Conservation (phyloP, 2,797 vertebrate genomes). For the Sebastes flavidus region DNA sequence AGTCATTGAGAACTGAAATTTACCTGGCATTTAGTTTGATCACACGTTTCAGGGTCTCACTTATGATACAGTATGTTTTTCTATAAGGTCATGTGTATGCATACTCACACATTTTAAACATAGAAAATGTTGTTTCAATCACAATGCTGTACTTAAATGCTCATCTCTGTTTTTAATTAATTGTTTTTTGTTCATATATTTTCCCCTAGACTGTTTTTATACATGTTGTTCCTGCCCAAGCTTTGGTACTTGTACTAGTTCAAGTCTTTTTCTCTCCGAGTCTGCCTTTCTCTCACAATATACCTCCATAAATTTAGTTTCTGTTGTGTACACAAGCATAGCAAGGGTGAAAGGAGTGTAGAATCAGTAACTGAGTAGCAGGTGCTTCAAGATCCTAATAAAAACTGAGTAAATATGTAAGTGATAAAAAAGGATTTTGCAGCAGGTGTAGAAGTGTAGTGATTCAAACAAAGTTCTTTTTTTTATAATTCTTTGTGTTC, state of each 20-base stretch:
- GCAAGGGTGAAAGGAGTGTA: background rate
- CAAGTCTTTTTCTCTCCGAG: background rate
- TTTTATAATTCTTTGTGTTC: background rate
- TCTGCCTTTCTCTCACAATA: background rate
- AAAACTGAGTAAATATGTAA: constrained; percentile 3
- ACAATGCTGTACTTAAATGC: background rate
- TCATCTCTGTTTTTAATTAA: background rate
- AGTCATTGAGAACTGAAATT: background rate
- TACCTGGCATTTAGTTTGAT: background rate
- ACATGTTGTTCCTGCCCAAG: background rate
- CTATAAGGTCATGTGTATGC: background rate
- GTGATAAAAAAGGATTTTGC: background rate
- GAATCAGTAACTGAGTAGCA: constrained; percentile 1
- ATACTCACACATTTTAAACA: background rate
- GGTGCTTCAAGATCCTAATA: background rate
- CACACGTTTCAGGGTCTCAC: background rate
- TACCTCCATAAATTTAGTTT: background rate
- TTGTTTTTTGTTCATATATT: background rate
- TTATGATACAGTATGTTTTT: background rate
- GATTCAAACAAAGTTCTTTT: background rate
- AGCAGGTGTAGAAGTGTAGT: background rate
- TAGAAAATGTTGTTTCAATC: background rate
- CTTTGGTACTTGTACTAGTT: background rate
- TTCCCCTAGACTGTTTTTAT: background rate
- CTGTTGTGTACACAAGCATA: background rate